phyloP scores from a whole-genome alignment of 2,888 invertebrate species.

The Panopea generosa region DNA sequence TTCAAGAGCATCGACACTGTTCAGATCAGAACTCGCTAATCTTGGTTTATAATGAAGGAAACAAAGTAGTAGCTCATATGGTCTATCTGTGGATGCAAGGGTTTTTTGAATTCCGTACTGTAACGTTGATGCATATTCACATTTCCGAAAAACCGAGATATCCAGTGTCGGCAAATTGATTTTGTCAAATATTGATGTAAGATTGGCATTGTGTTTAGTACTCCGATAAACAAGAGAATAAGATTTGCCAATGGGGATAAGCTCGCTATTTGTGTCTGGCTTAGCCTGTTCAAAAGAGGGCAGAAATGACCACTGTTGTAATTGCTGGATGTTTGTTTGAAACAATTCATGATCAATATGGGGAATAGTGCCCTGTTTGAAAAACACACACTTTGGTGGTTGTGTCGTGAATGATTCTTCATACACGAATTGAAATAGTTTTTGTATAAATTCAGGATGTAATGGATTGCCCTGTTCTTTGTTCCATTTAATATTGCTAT shows the following conservation, averaged over 20 bases:
- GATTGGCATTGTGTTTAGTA: not conserved
- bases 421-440: constrained; percentile 19
- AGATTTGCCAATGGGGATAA: not conserved
- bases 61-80: constrained; percentile 1
- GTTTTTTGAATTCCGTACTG: not conserved
- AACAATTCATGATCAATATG: not conserved
- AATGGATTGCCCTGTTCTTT: not conserved
- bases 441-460: constrained; percentile 1
- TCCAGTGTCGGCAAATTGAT: not conserved
- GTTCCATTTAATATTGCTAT: not conserved
- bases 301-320: not conserved
- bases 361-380: not conserved
- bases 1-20: not conserved
- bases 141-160: not conserved
- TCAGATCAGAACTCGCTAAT: not conserved
- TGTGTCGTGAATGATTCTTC: constrained; percentile 1
- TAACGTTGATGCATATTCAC: no score
- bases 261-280: not conserved
- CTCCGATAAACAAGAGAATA: not conserved
- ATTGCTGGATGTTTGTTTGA: not conserved
- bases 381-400: not conserved
- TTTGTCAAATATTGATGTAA: not conserved
- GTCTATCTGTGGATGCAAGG: not conserved
- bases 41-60: not conserved
- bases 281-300: not conserved